Evolutionary conservation across 2,888 invertebrate genomes (phyloP).

Genomic region (Drosophila meridiana): DNA sequence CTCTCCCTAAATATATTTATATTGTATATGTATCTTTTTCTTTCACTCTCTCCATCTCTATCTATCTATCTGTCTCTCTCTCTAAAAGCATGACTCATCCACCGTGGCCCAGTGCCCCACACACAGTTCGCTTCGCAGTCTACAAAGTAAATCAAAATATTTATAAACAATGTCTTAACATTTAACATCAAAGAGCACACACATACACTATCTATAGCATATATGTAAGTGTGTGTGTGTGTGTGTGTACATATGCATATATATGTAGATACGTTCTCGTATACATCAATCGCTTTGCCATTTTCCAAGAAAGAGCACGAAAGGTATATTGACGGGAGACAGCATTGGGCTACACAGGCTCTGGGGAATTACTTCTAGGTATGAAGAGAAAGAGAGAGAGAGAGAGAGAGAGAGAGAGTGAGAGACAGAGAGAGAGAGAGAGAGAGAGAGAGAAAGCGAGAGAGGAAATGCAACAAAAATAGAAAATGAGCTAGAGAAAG

Average conservation of each 20-base stretch:
- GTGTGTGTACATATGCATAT: not conserved
- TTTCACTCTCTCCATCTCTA: not conserved
- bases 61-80: not conserved
- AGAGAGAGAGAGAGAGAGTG: not conserved
- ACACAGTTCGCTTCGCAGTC: slow-evolving; percentile 13
- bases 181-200: slow-evolving; percentile 29
- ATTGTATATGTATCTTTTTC: not conserved
- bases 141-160: slow-evolving; percentile 35
- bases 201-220: not conserved
- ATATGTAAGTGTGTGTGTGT: not conserved
- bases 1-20: too few species aligned
- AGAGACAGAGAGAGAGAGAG: not conserved
- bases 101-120: slow-evolving; percentile 19
- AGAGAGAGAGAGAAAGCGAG: not conserved
- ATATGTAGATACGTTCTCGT: slow-evolving; percentile 9
- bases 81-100: not conserved
- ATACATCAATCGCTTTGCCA: slow-evolving; percentile 39
- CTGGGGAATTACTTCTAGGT: too few species aligned
- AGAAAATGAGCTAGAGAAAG: not conserved
- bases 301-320: slow-evolving; percentile 54
- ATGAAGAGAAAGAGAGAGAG: not conserved
- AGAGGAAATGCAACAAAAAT: not conserved
- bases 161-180: slow-evolving; percentile 52
- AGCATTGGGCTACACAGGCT: too few species aligned
- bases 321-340: slow-evolving; percentile 1